Percentiles rank a stretch among this genome's conserved stretches.
Evolutionary conservation across 2,113 vertebrate species (phyloP).

Genomic region (Hyaena hyaena): DNA sequence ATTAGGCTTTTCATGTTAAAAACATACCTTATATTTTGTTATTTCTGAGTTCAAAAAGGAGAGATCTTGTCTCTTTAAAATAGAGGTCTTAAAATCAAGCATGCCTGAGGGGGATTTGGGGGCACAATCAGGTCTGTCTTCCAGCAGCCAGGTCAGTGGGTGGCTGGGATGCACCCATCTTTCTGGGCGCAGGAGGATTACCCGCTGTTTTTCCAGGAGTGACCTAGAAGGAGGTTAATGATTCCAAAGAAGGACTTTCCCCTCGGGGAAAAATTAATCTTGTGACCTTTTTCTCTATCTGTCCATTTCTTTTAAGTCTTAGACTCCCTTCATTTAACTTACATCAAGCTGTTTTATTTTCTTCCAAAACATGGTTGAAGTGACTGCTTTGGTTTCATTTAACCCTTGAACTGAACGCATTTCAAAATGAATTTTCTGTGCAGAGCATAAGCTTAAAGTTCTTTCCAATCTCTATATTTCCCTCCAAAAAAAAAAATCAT

Average conservation of each 20-base stretch:
- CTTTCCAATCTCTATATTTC: constrained; percentile 78
- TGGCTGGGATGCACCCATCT: constrained; percentile 82
- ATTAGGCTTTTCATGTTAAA: not conserved
- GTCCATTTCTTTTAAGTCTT: constrained; percentile 89
- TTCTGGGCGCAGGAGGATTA: constrained; percentile 84
- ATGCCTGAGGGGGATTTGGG: constrained; percentile 80
- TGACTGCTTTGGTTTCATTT: constrained; percentile 86
- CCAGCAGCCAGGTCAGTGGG: constrained; percentile 81
- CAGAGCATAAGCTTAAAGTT: constrained; percentile 57
- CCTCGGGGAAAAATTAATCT: constrained; percentile 90
- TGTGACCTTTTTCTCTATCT: constrained; percentile 88
- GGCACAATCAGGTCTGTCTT: constrained; percentile 70
- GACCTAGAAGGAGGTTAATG: constrained; percentile 90
- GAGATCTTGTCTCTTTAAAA: constrained; percentile 83
- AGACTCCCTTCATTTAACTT: constrained; percentile 87
- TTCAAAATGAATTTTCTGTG: constrained; percentile 76
- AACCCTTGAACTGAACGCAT: constrained; percentile 84
- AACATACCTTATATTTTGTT: constrained; percentile 55
- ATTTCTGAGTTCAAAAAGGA: constrained; percentile 80
- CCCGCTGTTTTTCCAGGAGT: constrained; percentile 87
- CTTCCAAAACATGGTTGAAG: constrained; percentile 87
- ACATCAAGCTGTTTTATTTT: constrained; percentile 88
- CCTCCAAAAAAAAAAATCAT: constrained; percentile 64
- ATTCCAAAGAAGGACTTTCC: constrained; percentile 88
- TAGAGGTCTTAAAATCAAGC: constrained; percentile 79